Evolutionary conservation across 2,113 vertebrate genomes (phyloP), one percentile per base, ranked within the genome.

Genomic region (Ibidorhyncha struthersii): DNA sequence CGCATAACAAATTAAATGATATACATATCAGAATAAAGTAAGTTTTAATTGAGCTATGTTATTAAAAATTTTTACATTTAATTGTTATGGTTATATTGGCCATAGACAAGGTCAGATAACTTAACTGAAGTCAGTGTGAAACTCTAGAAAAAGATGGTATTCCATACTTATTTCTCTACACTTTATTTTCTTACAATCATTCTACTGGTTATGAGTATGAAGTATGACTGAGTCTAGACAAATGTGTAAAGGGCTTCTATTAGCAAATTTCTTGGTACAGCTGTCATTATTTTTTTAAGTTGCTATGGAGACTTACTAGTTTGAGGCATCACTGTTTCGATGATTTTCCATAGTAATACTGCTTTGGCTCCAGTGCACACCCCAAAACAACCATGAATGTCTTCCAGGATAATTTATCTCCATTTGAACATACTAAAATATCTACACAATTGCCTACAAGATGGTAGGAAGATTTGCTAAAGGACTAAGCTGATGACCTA

Each of bases 231-330:
- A 85, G 83, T 82, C 73, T 82, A 95, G 74, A 95, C 93, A 89
- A 96, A 97, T 79, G 91, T 95, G 89, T 93, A 85, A 96, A 96
- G 77, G 83, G 25, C 70, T 93, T 93, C 92, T 95, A 91, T 95
- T 94, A 95, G 65, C 74, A 95, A 90, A 96, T 91, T 94, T 96
- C 95, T 94, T 91, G 49, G 77, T 96, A 87, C 78, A 94, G 81
- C 96, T 96, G 91, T 97, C 94, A 91, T 86, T 97, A 96, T 93
- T 90, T 96, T 96, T 96, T 97, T 86, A 91, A 77, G 96, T 96
- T 97, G 85, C 96, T 86, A 97, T 96, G 93, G 94, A 89, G 65
- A 95, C 86, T 74, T 86, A 53, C 49, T 92, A 77, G 78, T 91
- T 91, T 91, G 77, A 96, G 83, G 83, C 86, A 94, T 94, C 88